Evolutionary conservation across 2,113 vertebrate species (phyloP).

Genomic region (Propithecus coquereli): DNA sequence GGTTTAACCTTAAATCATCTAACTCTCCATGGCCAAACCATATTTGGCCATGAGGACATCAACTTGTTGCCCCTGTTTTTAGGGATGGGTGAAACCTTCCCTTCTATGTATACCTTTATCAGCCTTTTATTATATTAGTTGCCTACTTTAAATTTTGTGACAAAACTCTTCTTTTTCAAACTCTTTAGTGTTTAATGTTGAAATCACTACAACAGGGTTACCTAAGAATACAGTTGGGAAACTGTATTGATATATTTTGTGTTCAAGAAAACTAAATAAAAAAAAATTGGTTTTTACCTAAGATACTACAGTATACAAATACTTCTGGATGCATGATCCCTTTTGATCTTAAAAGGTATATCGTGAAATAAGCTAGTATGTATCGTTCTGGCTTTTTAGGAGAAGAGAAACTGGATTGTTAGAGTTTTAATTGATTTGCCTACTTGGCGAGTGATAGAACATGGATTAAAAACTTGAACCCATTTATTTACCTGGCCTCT

Average conservation of each 20-base stretch:
- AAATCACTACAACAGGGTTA: neutral
- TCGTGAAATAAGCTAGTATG: neutral
- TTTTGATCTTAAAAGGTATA: neutral
- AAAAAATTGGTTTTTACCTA: neutral
- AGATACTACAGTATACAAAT: neutral
- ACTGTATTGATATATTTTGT: neutral
- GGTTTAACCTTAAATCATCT: neutral
- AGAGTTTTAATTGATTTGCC: neutral
- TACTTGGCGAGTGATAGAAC: neutral
- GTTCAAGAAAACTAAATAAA: neutral
- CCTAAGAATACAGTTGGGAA: neutral
- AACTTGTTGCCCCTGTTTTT: neutral
- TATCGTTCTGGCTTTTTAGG: neutral
- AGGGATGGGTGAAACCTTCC: neutral
- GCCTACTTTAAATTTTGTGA: neutral
- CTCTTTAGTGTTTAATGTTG: neutral
- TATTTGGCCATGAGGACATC: neutral
- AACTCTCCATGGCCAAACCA: neutral
- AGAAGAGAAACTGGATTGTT: neutral
- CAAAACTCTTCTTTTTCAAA: neutral
- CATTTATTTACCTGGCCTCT: neutral
- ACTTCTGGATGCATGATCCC: neutral
- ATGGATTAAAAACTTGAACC: neutral
- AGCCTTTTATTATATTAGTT: neutral
- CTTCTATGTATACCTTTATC: neutral